Base-by-base conservation (phyloP, 2,797 vertebrate genomes). In the Myoxocephalus aenaeus region DNA sequence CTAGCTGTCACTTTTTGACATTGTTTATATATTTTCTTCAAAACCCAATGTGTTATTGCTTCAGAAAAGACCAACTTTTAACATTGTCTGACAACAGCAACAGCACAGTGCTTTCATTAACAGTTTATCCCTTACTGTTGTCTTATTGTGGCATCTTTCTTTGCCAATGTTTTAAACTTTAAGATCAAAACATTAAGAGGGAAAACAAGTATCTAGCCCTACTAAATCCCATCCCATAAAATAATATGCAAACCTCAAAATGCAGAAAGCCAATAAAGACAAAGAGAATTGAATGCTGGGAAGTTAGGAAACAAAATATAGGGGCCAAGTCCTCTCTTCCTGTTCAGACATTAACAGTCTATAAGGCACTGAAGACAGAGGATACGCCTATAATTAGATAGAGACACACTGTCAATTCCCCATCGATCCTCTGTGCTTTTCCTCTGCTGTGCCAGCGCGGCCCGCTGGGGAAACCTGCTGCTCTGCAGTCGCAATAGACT, bases 371-470 rank as follows among this genome's bases (percentile, higher is more conserved):
- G 65, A 83, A 70, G 68, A 79, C 51, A 70, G 68, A 69, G 58
- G 50, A 79, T 57, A 29, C 14, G 71, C 14, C 66, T 82, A 72
- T 89, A 90, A 88, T 90, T 85, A 82, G 67, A 82, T 72, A 79
- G 53, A 89, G 79, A 80, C 63, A 89, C 61, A 50, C 57, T 77
- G 75, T 88, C 88, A 79, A 87, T 89, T 78, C 73, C 74, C 74
- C 61, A 90, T 91, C 12, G 79, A 90, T 90, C 84, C 70, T 73
- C 65, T 63, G 67, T 81, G 77, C 71, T 74, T 78, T 83, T 82
- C 69, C 64, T 83, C 59, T 62, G 48, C 78, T 74, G 69, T 65
- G 75, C 74, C 74, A 73, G 73, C 56, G 70, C 18, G 40, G 54
- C 76, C 29, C 29, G 1, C 64, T 32, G 68, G 63, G 76, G 58